Evolutionary conservation across 2,888 invertebrate genomes (phyloP), one percentile per base, ranked within the genome.

Genomic region (Halictus quadricinctus): DNA sequence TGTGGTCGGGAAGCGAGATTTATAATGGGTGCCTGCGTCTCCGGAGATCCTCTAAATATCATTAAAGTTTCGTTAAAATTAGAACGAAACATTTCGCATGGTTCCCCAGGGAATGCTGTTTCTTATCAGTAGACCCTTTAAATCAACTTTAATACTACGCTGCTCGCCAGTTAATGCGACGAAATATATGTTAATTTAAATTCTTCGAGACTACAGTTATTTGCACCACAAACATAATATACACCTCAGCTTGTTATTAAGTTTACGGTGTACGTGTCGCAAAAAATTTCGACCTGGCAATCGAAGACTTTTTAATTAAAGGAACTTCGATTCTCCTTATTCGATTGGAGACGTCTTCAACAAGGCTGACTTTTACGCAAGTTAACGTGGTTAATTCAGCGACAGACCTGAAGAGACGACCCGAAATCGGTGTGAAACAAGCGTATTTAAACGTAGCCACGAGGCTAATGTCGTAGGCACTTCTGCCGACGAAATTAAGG

Each of bases 401-500:
- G 64, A 25, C 48, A 48, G 2, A 58, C 29, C 36, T 36, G 58
- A 60, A 46, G 46, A 50, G 58, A 64, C 46, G 82, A 69, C 29
- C 66, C 50, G 60, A 66, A 73, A 83, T 86, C 87, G 66, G 58
- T 60, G 76, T 79, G 88, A 88, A 88, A 88, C 84, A 84, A 84
- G 73, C 88, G 72, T 79, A 77, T 76, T 88, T 87, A 84, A 84
- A 88, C 81, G 79, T 74, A 89, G 83, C 88, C 83, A 87, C 70
- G 80, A 83, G 81, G 85, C 87, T 89, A 89, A 89, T 89, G 89
- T 88, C 80, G 83, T 81, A 83, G 81, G 82, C 78, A 79, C 73
- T 72, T 73, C 75, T 78, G 76, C 74, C 72, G 75, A 82, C 90
- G 88, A 93, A 94, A 94, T 94, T 93, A 93, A 93, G 92, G 93